Conservation (phyloP, 2,888 invertebrate species). For the Caenorhabditis sp. region DNA sequence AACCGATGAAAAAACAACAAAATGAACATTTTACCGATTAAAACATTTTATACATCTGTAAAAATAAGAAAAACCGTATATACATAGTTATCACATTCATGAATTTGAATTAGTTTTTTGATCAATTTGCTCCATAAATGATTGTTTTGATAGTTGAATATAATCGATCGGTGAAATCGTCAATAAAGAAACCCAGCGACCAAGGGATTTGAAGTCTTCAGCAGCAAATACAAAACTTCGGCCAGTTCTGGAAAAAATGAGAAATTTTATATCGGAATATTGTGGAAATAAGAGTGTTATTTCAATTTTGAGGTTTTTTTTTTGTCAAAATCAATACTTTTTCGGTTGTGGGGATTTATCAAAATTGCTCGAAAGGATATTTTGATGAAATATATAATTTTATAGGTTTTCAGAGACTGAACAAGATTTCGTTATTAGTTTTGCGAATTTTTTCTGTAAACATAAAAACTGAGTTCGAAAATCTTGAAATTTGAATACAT, state of each 20-base stretch:
- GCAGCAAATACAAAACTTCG: conserved; percentile 62
- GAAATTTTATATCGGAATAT: no score
- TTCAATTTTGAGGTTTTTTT: conserved; percentile 4
- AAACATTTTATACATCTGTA: no score
- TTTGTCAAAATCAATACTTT: neutral
- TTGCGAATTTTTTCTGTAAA: no score
- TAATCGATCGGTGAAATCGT: conserved; percentile 69
- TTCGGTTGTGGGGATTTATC: no score
- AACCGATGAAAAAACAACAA: no score
- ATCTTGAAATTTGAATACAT: no score
- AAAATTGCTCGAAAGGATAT: no score
- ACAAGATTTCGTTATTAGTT: no score
- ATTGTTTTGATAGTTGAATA: conserved; percentile 66
- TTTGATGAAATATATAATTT: no score
- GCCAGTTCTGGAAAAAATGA: conserved; percentile 54
- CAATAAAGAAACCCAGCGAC: conserved; percentile 66
- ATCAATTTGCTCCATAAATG: conserved; percentile 55
- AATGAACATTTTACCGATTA: no score
- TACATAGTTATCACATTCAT: neutral
- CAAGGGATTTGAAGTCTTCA: conserved; percentile 60
- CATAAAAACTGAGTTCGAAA: no score
- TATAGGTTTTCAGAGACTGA: no score
- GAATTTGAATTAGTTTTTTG: conserved; percentile 4
- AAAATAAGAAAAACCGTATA: neutral
- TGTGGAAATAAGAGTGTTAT: conserved; percentile 11